Percentiles rank a stretch among this genome's conserved stretches.
Evolutionary conservation across 2,113 vertebrate species (phyloP).

Genomic region (Micronisus gabar): DNA sequence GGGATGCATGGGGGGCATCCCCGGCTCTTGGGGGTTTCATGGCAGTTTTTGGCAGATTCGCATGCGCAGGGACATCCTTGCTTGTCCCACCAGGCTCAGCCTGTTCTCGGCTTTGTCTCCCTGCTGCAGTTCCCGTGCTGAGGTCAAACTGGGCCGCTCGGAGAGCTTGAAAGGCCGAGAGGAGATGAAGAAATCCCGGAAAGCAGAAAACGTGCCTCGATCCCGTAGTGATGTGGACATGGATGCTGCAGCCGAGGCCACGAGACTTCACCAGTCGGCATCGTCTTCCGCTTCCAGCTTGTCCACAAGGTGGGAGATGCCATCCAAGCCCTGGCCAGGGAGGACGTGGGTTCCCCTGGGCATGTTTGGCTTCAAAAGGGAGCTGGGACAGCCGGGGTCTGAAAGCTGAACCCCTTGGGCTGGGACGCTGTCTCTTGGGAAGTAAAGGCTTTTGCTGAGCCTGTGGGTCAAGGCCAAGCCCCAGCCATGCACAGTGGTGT

Average conservation of each 20-base stretch:
- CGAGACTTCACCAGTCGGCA: conserved; percentile 83
- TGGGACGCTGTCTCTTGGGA: not conserved
- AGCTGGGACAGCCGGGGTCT: not conserved
- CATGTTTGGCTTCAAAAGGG: accelerated
- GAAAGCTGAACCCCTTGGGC: not conserved
- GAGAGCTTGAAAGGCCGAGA: conserved; percentile 92
- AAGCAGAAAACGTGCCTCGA: conserved; percentile 83
- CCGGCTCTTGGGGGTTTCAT: accelerated
- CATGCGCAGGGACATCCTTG: accelerated
- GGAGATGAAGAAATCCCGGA: conserved; percentile 83
- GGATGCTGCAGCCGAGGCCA: conserved; percentile 85
- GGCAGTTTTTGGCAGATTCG: accelerated
- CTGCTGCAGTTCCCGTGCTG: conserved; percentile 56
- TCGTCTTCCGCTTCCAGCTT: conserved; percentile 89
- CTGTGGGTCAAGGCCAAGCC: not conserved
- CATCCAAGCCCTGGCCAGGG: accelerated
- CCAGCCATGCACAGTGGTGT: accelerated
- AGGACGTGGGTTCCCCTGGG: not conserved
- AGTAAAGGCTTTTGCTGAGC: not conserved
- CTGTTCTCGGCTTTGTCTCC: not conserved
- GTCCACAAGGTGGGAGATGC: conserved; percentile 77
- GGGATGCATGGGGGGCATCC: accelerated
- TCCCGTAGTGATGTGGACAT: conserved; percentile 93
- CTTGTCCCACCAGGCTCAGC: not conserved
- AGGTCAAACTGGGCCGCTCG: conserved; percentile 86